Conservation (phyloP, 2,888 invertebrate species). For the Alloscopus bannaensis region DNA sequence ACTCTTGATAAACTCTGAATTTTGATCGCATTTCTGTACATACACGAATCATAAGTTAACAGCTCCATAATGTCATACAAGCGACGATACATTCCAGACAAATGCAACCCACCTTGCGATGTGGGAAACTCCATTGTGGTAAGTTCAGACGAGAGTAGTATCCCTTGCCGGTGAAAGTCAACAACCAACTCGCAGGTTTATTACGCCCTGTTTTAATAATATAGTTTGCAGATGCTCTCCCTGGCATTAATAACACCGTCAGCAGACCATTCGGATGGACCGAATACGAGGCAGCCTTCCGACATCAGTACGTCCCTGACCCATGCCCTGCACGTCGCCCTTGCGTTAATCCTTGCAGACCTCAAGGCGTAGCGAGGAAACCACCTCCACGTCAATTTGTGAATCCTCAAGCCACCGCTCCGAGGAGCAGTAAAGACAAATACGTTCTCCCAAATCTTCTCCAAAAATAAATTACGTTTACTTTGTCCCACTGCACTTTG, state of each 20-base stretch:
- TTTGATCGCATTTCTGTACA: too few species aligned
- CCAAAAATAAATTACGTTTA: too few species aligned
- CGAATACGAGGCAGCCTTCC: constrained; percentile 72
- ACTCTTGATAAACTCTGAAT: too few species aligned
- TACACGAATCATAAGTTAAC: too few species aligned
- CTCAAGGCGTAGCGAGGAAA: constrained; percentile 57
- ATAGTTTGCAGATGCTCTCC: constrained; percentile 71
- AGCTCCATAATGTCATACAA: constrained; percentile 18
- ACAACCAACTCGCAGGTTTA: too few species aligned
- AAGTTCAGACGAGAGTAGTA: not conserved
- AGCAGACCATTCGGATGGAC: constrained; percentile 72
- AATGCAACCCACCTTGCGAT: constrained; percentile 68
- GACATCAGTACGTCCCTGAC: constrained; percentile 70
- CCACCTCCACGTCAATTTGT: constrained; percentile 67
- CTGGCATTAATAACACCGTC: constrained; percentile 69
- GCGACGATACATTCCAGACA: constrained; percentile 61
- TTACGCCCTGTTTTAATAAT: not conserved
- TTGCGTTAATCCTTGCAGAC: constrained; percentile 66
- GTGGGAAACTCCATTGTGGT: constrained; percentile 71
- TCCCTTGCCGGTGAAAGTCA: not conserved
- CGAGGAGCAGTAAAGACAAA: constrained; percentile 41
- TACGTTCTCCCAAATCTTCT: not conserved
- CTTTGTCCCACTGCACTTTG: not conserved
- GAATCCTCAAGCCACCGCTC: constrained; percentile 45
- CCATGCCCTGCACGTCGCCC: constrained; percentile 59